Percentiles rank a stretch among this genome's conserved stretches.
Evolutionary conservation across 2,797 vertebrate species (phyloP).

Genomic region (Sebastes hubbsi): DNA sequence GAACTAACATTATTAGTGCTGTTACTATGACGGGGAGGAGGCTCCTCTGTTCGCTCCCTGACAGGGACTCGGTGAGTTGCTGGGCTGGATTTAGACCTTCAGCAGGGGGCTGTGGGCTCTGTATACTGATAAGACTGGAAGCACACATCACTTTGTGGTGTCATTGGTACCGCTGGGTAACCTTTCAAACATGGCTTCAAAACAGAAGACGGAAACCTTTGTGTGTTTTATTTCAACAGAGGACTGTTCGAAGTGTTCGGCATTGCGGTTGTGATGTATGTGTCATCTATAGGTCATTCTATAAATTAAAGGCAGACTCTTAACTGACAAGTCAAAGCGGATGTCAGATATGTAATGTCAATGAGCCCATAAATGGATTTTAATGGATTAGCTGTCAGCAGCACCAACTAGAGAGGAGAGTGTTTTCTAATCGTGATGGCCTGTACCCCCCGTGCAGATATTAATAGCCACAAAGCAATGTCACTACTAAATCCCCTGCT

Average conservation of each 20-base stretch:
- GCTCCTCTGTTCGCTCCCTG: background rate
- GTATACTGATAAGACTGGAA: slow-evolving; percentile 58
- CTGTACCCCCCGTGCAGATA: slow-evolving; percentile 53
- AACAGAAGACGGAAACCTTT: slow-evolving; percentile 14
- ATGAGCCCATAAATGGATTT: slow-evolving; percentile 42
- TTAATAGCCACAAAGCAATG: slow-evolving; percentile 78
- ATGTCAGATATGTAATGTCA: slow-evolving; percentile 8
- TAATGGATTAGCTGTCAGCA: slow-evolving; percentile 44
- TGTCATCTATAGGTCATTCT: background rate
- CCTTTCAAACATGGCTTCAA: slow-evolving; percentile 28
- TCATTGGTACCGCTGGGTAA: slow-evolving; percentile 33
- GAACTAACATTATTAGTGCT: slow-evolving; percentile 14
- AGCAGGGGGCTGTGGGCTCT: slow-evolving; percentile 57
- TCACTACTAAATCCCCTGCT: slow-evolving; percentile 67
- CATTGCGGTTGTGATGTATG: background rate
- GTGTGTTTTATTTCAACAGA: background rate
- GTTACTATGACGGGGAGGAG: slow-evolving; percentile 43
- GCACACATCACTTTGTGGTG: slow-evolving; percentile 12
- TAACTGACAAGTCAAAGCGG: slow-evolving; percentile 5
- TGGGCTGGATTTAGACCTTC: slow-evolving; percentile 78
- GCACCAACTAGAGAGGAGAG: slow-evolving; percentile 6
- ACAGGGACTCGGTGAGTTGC: slow-evolving; percentile 66
- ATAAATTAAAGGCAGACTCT: background rate
- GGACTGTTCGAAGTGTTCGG: background rate
- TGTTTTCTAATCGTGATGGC: slow-evolving; percentile 51